Percentiles rank a stretch among this genome's conserved stretches.
Evolutionary conservation across 2,797 vertebrate species (phyloP).

Genomic region (Melanotaenia trifasciata): DNA sequence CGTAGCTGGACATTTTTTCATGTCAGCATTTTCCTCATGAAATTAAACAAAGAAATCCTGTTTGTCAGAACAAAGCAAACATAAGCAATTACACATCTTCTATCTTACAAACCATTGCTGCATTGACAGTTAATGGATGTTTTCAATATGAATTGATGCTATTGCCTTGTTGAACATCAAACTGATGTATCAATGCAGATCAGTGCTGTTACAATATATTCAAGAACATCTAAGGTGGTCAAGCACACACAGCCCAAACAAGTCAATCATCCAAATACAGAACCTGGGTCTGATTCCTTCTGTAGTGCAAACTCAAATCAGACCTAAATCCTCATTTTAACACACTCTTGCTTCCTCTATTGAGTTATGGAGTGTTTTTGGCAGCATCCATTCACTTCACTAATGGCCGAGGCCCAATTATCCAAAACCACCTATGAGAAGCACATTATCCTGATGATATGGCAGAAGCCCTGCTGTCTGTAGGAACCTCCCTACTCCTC

Average conservation of each 20-base stretch:
- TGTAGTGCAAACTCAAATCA: slow-evolving; percentile 27
- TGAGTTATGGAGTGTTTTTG: slow-evolving; percentile 54
- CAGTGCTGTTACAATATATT: background rate
- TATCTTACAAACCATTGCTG: too few relatives aligned
- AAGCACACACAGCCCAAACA: background rate
- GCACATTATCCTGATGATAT: slow-evolving; percentile 61
- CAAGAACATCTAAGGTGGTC: background rate
- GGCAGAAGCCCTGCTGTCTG: slow-evolving; percentile 40
- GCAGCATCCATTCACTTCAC: slow-evolving; percentile 55
- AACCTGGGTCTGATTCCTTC: slow-evolving; percentile 29
- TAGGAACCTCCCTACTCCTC: slow-evolving; percentile 18
- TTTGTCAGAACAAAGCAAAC: too few relatives aligned
- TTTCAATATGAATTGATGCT: too few relatives aligned
- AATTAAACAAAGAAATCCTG: too few relatives aligned
- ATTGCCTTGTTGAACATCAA: too few relatives aligned
- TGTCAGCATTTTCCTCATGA: too few relatives aligned
- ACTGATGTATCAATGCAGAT: too few relatives aligned
- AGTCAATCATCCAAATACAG: slow-evolving; percentile 17
- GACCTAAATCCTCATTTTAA: slow-evolving; percentile 47
- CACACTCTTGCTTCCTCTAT: slow-evolving; percentile 31
- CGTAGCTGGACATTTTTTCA: too few relatives aligned
- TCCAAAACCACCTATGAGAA: slow-evolving; percentile 53
- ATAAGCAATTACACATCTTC: too few relatives aligned
- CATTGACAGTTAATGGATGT: too few relatives aligned
- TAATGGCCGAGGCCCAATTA: slow-evolving; percentile 54